These are phyloP conservation scores for Uropsilus gracilis DNA, from an alignment of 2,113 vertebrate species.

Conservation along the genomic window DNA sequence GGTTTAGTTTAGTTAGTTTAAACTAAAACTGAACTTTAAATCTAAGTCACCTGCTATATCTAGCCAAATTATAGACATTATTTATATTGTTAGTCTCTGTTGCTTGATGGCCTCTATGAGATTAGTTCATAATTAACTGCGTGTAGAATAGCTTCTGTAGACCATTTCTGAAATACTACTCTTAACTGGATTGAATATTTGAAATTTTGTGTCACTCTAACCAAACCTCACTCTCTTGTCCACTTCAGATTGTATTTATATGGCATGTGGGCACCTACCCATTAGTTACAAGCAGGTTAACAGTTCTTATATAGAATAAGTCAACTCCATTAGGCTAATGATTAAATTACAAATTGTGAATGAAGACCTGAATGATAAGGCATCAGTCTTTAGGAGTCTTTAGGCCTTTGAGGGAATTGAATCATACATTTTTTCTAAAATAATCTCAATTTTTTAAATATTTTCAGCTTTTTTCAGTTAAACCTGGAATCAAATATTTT, in stretches of 20 bases:
- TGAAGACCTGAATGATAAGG: slow-evolving; percentile 8
- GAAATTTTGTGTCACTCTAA: not conserved
- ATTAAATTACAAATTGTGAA: not conserved
- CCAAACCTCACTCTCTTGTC: not conserved
- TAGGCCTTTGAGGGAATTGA: not conserved
- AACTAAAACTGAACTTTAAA: slow-evolving; percentile 17
- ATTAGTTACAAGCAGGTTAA: not conserved
- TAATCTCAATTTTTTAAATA: not conserved
- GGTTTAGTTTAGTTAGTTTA: too few relatives aligned
- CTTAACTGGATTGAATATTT: slow-evolving; percentile 21
- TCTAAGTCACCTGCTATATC: not conserved
- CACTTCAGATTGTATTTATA: slow-evolving; percentile 8
- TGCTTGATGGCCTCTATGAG: not conserved
- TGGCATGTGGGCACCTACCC: not conserved
- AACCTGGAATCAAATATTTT: not conserved
- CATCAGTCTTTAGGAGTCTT: not conserved
- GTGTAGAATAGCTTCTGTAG: not conserved
- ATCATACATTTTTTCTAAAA: not conserved
- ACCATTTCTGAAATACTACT: not conserved
- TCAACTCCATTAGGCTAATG: not conserved
- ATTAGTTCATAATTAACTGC: slow-evolving; percentile 31
- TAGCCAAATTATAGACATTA: slow-evolving; percentile 14
- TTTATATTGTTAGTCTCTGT: slow-evolving; percentile 20
- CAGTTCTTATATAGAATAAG: not conserved
- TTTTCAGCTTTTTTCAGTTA: not conserved